These are phyloP conservation scores for Schizothorax lantsangensis DNA, from an alignment of 2,797 vertebrate genomes.

Conservation along the genomic window DNA sequence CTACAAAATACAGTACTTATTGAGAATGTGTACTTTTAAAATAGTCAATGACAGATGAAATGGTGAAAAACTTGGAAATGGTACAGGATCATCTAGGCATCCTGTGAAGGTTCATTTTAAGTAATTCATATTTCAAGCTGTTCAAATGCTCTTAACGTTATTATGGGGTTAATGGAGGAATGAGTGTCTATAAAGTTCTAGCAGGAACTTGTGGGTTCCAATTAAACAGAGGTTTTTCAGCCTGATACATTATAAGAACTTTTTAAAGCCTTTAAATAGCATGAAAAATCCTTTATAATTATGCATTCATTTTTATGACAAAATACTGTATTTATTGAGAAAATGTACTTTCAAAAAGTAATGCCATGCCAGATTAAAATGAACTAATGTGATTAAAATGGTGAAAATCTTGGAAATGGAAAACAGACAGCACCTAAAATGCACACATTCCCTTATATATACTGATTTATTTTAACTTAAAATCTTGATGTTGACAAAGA, in stretches of 20 bases:
- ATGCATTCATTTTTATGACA: neutral
- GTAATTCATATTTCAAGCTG: no score
- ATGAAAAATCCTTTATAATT: neutral
- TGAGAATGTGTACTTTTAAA: no score
- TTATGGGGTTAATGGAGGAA: neutral
- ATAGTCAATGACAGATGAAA: no score
- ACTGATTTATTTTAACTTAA: neutral
- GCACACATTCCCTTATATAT: neutral
- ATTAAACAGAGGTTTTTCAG: neutral
- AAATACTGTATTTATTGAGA: neutral
- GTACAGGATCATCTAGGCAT: no score
- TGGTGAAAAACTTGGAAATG: no score
- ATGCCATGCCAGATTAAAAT: neutral
- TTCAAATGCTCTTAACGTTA: no score
- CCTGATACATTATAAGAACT: neutral
- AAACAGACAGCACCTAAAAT: no score
- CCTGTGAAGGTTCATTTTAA: no score
- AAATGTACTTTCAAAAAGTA: neutral
- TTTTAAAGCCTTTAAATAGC: neutral
- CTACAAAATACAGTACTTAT: no score
- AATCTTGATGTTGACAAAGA: neutral
- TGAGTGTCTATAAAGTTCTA: neutral
- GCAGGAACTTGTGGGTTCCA: neutral
- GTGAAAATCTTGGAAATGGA: neutral
- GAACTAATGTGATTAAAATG: neutral